Base-by-base conservation (phyloP, 2,888 invertebrate genomes). In the Agrotis clavis region DNA sequence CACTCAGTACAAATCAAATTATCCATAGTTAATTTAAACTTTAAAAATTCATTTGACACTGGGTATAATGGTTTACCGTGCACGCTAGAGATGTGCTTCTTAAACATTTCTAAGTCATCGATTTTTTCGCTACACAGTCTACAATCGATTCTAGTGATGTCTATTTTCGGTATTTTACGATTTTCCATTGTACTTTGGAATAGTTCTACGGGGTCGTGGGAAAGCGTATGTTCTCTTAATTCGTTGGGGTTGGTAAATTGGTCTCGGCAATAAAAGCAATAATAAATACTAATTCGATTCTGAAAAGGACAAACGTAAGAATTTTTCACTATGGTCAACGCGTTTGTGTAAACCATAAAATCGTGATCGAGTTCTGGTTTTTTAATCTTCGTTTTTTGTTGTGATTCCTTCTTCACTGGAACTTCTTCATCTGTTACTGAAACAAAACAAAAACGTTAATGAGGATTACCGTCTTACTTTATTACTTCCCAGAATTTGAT, bases 181-280 rank as follows among this genome's bases (percentile, higher is more conserved):
- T 92, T 92, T 67, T 93, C 93, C 72, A 94, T 93, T 68, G 92
- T 91, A 18, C 84, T 87, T 63, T 92, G 90, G 75, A 94, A 94
- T 4, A 89, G 68, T 48, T 87, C 83, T 13, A 87, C 88, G 0
- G 95, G 95, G n/a, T 94, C 88, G 77, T 96, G 96, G 0, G 90
- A 86, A 0, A 92, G 56, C 0, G 96, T 96, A 66, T 96, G 96
- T 2, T 93, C 93, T 13, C 95, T 80, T 0, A 96, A 69, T 70
- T 96, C 95, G 0, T 80, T 88, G 0, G 96, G 95, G 51, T 95
- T 94, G 0, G 94, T 94, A 83, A 95, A 96, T 18, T 95, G 95
- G 18, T 94, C 94, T 21, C 92, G 88, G 74, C 96, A 96, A 51
- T 96, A 96, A 30, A 91, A 94, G 64, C 96, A 96, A 51, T 95